Base-by-base conservation (phyloP, 30 jellyfish, hydroid and myxozoan genomes). In the Catostylus mosaicus region DNA sequence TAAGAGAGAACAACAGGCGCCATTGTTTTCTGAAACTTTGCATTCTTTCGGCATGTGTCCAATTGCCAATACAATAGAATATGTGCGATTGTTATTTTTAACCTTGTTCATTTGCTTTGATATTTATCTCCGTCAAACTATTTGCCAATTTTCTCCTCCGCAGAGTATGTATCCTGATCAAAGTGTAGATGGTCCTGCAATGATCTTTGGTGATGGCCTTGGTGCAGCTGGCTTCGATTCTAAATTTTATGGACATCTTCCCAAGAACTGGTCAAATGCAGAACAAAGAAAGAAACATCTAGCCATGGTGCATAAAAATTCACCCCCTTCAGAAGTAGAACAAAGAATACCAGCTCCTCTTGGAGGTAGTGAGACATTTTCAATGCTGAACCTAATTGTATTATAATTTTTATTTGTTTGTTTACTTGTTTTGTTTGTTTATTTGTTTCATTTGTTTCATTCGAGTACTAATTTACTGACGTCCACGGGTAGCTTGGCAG, bases 171-270 rank as follows among this genome's bases (percentile, higher is more conserved):
- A 14, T 40, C 7, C 64, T 11, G 73, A 23, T 2, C 65, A 63
- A 19, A 36, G 75, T 3, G 63, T 37, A 26, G 56, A 33, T 7
- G 77, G 74, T 19, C 78, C 78, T 22, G 88, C 98, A 1, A 82
- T 27, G 34, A 54, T 93, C 30, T 76, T 9, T 73, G 98, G 98
- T 10, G 92, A 93, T 71, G 93, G 94, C 20, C 88, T 82, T 1
- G 98, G 98, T 5, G 98, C 98, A 35, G 97, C 90, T 66, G 98
- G 98, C 3, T 75, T 87, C 22, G 98, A 93, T 48, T 75, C 97
- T 0, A 68, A 87, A 7, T 93, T 93, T 77, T 93, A 81, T 63
- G 97, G 93, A 29, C 98, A 93, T 67, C 82, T 82, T 50, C 81
- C 90, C 14, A 82, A 83, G 69, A 93, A 93, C 80, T 93, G 98